Conservation (phyloP, 2,888 invertebrate genomes). For the Hypolimnas misippus region DNA sequence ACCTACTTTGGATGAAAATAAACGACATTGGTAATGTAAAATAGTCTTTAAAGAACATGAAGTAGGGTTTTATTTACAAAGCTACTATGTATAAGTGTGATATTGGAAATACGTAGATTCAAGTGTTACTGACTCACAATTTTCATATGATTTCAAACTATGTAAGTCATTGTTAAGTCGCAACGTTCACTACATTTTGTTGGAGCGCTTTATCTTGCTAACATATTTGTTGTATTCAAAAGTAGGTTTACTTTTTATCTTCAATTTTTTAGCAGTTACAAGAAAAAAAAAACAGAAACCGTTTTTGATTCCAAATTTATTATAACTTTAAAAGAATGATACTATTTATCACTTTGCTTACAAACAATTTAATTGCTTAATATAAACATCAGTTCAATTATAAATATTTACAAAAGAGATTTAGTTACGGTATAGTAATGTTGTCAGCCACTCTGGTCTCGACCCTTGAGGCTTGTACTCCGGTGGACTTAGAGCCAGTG, state of each 20-base stretch:
- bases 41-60: conserved; percentile 14
- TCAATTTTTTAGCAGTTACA: no score
- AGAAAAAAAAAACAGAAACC: conserved; percentile 11
- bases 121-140: no score
- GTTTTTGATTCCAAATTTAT: conserved; percentile 61
- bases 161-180: no score
- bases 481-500: conserved; percentile 70
- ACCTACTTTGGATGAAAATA: conserved; percentile 23
- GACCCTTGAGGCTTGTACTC: conserved; percentile 73
- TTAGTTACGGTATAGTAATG: conserved; percentile 76
- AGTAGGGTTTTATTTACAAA: not conserved
- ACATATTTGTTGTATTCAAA: no score
- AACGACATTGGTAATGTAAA: conserved; percentile 14
- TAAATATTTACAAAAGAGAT: conserved; percentile 52
- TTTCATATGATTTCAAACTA: no score
- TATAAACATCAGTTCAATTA: conserved; percentile 70
- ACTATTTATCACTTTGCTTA: conserved; percentile 66
- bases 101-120: no score
- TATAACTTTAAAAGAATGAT: conserved; percentile 75
- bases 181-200: no score
- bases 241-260: no score
- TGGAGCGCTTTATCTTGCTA: no score
- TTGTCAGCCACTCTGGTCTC: conserved; percentile 74
- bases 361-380: conserved; percentile 69
- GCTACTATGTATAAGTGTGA: not conserved